These are phyloP conservation scores for Xenopus borealis DNA, from an alignment of 2,113 vertebrate genomes.

Conservation along the genomic window DNA sequence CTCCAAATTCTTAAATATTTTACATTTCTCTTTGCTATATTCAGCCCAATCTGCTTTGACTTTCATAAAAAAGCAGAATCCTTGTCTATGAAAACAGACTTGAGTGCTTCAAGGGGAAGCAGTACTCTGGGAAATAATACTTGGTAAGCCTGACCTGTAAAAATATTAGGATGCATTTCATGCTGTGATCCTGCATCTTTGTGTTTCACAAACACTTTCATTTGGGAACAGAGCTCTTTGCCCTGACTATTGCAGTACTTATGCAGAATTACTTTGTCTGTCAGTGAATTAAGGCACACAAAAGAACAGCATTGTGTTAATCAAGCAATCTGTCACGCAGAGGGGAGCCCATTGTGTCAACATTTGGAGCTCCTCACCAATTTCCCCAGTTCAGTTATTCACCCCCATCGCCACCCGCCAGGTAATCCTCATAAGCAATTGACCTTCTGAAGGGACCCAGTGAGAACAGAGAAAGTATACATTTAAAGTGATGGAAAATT, in stretches of 20 bases:
- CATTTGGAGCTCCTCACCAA: background rate
- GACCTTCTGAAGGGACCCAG: background rate
- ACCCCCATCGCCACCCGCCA: background rate
- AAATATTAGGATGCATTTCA: constrained; percentile 5
- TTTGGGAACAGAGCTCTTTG: background rate
- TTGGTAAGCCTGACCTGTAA: background rate
- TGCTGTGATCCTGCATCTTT: background rate
- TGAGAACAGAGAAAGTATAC: background rate
- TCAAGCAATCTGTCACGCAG: constrained; percentile 15
- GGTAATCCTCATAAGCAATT: constrained; percentile 13
- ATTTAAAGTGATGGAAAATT: constrained; percentile 6
- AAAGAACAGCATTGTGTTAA: constrained; percentile 7
- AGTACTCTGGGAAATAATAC: background rate
- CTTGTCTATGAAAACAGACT: background rate
- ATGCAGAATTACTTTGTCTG: background rate
- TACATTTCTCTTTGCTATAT: too few species aligned
- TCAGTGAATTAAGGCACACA: background rate
- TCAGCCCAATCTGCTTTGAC: background rate
- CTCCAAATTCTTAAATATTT: too few species aligned
- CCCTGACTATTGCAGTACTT: background rate
- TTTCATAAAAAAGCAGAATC: background rate
- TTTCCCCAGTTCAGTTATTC: constrained; percentile 4
- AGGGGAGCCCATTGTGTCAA: constrained; percentile 25
- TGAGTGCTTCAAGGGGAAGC: background rate
- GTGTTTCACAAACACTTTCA: background rate